Percentiles rank a stretch among this genome's conserved stretches.
These are phyloP conservation scores for Tetropium fuscum DNA, from an alignment of 2,888 invertebrate species.

Conservation along the genomic window DNA sequence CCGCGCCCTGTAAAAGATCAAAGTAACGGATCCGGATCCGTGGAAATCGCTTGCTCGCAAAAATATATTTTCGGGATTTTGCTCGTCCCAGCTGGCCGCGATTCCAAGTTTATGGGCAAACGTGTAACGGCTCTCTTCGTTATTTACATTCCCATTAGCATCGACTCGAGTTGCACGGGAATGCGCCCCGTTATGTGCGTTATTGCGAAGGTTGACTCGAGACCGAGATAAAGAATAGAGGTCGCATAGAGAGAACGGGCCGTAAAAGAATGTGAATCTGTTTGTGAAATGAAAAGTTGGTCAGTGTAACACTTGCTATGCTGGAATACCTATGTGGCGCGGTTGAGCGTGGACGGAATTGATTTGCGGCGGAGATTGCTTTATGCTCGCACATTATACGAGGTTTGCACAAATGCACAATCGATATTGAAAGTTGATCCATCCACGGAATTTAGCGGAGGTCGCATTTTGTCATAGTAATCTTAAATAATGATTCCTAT, in stretches of 20 bases:
- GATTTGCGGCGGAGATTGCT: conserved; percentile 22
- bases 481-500: no score
- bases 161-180: conserved; percentile 5
- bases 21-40: no score
- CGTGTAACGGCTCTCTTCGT: conserved; percentile 5
- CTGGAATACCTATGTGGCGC: conserved; percentile 35
- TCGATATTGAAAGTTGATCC: conserved; percentile 25
- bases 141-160: conserved; percentile 18
- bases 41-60: no score
- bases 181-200: conserved; percentile 6
- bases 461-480: no score
- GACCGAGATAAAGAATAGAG: conserved; percentile 17
- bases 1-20: no score
- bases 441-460: no score
- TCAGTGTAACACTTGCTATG: conserved; percentile 40
- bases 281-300: conserved; percentile 47
- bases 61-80: no score
- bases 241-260: conserved; percentile 28
- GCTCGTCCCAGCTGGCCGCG: no score
- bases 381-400: no score
- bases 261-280: conserved; percentile 36
- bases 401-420: conserved; percentile 9
- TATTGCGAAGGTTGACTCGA: conserved; percentile 12
- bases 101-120: no score
- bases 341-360: conserved; percentile 12